phyloP scores from a whole-genome alignment of 53 echinoderm and acorn worm genomes.

The Hippasteria phrygiana region DNA sequence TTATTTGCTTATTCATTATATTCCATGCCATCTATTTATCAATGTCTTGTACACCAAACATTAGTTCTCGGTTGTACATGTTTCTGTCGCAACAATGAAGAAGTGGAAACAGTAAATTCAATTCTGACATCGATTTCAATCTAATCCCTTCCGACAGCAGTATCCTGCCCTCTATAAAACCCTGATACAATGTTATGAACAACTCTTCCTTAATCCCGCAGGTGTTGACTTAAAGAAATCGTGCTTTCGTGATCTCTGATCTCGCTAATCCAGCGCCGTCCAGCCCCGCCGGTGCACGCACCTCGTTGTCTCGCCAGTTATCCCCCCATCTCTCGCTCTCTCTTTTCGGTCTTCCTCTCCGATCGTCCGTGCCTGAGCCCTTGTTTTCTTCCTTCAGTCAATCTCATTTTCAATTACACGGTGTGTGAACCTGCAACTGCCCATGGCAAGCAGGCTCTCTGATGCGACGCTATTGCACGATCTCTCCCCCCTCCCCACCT shows the following conservation, averaged over 20 bases:
- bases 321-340: constrained; percentile 3
- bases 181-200: neutral
- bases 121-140: neutral
- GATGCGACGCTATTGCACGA: neutral
- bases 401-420: constrained; percentile 60
- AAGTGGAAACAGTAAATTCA: too few relatives aligned
- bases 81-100: too few relatives aligned
- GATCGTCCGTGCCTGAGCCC: constrained; percentile 12
- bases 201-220: neutral
- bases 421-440: constrained; percentile 46
- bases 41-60: too few relatives aligned
- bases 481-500: neutral
- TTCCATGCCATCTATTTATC: too few relatives aligned
- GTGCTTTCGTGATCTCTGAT: constrained; percentile 14
- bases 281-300: neutral
- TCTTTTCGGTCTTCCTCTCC: neutral
- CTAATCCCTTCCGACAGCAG: neutral
- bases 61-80: too few relatives aligned
- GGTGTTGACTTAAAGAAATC: constrained; percentile 5
- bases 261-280: constrained; percentile 32
- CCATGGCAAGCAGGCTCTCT: constrained; percentile 13
- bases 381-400: constrained; percentile 17
- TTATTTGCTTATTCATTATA: too few relatives aligned
- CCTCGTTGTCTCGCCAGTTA: constrained; percentile 6
- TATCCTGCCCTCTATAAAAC: neutral